Evolutionary conservation across 2,113 vertebrate species (phyloP).

Genomic region (Onychostruthus taczanowskii): DNA sequence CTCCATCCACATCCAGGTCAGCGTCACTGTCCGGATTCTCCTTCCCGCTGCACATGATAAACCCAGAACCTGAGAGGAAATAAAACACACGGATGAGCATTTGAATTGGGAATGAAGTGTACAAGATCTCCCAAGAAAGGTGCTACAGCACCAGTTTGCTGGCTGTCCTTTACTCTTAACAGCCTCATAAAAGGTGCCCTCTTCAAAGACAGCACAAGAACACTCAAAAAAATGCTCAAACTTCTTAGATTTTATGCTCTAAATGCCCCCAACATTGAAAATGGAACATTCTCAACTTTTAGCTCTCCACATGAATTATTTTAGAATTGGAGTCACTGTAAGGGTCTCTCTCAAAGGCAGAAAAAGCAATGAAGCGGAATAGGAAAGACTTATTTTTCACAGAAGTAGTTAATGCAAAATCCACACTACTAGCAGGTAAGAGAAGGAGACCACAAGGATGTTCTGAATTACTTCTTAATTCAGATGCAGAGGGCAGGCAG

Average conservation of each 20-base stretch:
- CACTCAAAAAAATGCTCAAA: neutral
- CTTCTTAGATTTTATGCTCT: neutral
- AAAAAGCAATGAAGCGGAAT: neutral
- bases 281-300: neutral
- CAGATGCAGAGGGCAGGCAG: neutral
- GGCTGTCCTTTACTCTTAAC: neutral
- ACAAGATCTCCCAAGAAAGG: neutral
- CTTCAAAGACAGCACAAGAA: neutral
- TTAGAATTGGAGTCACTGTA: neutral
- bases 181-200: neutral
- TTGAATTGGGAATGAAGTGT: neutral
- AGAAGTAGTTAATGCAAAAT: neutral
- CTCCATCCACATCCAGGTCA: conserved; percentile 96
- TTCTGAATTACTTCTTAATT: neutral
- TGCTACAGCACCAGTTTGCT: neutral
- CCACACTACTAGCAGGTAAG: neutral
- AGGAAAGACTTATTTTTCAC: neutral
- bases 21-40: conserved; percentile 96
- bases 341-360: neutral
- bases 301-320: neutral
- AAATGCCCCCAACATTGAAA: neutral
- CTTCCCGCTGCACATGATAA: conserved; percentile 94
- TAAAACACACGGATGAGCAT: neutral
- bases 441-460: neutral
- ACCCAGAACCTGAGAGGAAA: conserved; percentile 87